Base-by-base conservation (phyloP, 2,888 invertebrate genomes). In the Galerucella nymphaeae region DNA sequence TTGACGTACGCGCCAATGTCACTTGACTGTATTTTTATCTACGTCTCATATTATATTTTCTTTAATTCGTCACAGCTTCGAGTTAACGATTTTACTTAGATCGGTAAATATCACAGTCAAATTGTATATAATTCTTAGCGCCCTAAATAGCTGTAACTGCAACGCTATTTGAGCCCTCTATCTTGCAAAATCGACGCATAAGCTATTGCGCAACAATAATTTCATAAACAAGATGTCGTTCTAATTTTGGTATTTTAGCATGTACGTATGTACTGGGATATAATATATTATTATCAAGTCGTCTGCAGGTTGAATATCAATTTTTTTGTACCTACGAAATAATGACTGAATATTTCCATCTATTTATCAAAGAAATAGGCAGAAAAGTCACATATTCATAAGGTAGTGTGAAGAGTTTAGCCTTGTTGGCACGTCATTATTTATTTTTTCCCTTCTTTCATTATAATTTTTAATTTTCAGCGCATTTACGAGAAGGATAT, bases 111-210 rank as follows among this genome's bases (percentile, higher is more conserved):
- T 86, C 86, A 86, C 86, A 86, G 86, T 86, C 86, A 84, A 70
- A 68, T 64, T 83, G 80, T 81, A 79, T 80, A 84, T 84, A 86
- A 85, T 85, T 85, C 85, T 86, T 86, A 86, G 85, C 85, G 83
- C 82, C 80, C 80, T 78, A 82, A 82, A 83, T 83, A 85, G 86
- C 86, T 86, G 86, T 85, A 86, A 86, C 86, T 86, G 85, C 86
- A 86, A 86, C 85, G 81, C 79, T 79, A 79, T 78, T 76, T 78
- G 79, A 80, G 80, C 81, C 78, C 77, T 73, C 63, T 67, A 50
- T 50, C 55, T 66, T 70, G 59, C 55, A 59, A 66, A 58, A 61
- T 68, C 66, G 59, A 63, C 50, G 13, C 63, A 67, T 16, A 42
- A 41, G 42, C 61, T 5, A 42, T 30, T 59, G 30, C 53, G 6